These are phyloP conservation scores for Colius striatus DNA, from an alignment of 2,113 vertebrate species.

Conservation along the genomic window DNA sequence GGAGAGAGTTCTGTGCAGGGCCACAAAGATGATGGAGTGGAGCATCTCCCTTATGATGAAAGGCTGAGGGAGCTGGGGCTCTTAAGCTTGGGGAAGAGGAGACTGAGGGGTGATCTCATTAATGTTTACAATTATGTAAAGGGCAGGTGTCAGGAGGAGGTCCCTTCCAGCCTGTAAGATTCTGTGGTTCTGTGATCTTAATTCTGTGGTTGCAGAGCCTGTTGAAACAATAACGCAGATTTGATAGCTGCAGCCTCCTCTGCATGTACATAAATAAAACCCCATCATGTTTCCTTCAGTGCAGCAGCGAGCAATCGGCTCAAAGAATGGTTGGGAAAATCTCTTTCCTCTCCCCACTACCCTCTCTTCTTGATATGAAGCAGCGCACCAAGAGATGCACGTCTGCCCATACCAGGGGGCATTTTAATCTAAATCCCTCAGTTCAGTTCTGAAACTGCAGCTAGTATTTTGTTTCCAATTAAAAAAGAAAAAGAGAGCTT, in stretches of 20 bases:
- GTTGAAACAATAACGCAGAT: background rate
- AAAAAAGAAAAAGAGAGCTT: background rate
- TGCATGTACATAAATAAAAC: background rate
- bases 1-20: no score
- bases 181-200: background rate
- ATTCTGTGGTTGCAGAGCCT: background rate
- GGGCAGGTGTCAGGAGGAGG: no score
- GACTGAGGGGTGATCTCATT: no score
- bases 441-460: background rate
- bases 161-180: no score
- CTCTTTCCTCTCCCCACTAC: background rate
- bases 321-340: background rate
- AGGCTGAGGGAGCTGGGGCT: no score
- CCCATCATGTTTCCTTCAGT: background rate
- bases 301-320: background rate
- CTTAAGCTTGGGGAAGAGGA: no score
- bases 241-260: background rate
- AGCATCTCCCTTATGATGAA: no score
- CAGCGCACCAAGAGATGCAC: background rate
- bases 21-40: no score
- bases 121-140: no score
- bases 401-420: background rate
- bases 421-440: background rate
- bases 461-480: background rate
- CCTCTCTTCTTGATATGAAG: background rate